Base-by-base conservation (phyloP, 1,140 invertebrate genomes). In the Scaptomyza hsui region DNA sequence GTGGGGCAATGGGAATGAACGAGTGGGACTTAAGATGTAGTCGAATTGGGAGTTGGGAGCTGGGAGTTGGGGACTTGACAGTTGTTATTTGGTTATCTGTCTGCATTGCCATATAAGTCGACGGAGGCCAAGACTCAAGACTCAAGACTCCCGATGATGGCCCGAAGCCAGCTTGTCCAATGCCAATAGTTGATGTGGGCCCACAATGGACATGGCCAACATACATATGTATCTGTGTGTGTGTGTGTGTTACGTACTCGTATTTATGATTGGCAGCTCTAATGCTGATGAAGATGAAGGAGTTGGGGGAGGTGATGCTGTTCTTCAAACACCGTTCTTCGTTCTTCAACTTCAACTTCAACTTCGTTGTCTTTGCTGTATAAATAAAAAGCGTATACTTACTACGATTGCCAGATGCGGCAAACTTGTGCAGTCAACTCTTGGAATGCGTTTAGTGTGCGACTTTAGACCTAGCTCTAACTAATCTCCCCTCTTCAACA, bases 11-110 rank as follows among this genome's bases (percentile, higher is more conserved):
- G n/a, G n/a, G n/a, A n/a, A n/a, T n/a, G n/a, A n/a, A n/a, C n/a
- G n/a, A n/a, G n/a, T n/a, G n/a, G n/a, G n/a, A n/a, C n/a, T n/a
- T 68, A 48, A 26, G 39, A 72, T 61, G 29, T 21, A 47, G 10
- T 57, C 15, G 19, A 3, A 42, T 9, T 56, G 26, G 45, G 32
- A 48, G n/a, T 37, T 21, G 6, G 41, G 19, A 61, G 26, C 21
- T 32, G 47, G 10, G 13, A 21, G 7, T 41, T 62, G 59, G 55
- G 44, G 47, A 67, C 57, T 73, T 80, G 60, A 63, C 81, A 80
- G 81, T 85, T 85, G 80, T 85, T 85, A 85, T 78, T 81, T 76
- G 80, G 80, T 81, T 85, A 86, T 86, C 81, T 85, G 77, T 78
- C 81, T 56, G 80, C 32, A 37, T 9, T 52, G 61, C 80, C 80